Base-by-base conservation (phyloP, 2,888 invertebrate genomes). In the Scaeva pyrastri region DNA sequence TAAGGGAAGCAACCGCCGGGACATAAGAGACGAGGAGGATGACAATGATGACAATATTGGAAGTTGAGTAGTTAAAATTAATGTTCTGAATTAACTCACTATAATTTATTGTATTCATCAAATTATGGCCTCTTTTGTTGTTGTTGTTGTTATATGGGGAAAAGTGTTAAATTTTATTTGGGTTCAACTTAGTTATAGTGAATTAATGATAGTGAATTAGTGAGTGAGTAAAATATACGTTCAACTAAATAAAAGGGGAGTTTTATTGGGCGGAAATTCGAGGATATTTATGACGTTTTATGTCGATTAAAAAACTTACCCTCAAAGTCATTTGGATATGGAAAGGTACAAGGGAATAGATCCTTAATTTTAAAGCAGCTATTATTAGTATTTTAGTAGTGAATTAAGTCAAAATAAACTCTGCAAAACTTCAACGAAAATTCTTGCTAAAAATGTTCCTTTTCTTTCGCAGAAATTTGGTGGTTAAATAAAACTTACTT, bases 61-160 rank as follows among this genome's bases (percentile, higher is more conserved):
- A 26, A 64, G 64, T 45, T 45, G 16, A 64, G 64, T 64, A 23
- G 64, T 45, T 64, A 43, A 64, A 64, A 64, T 64, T 64, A 64
- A 64, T 64, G 64, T 64, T 43, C 43, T 26, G 26, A 64, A 45
- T 26, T 11, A 14, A 3, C 14, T 60, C 39, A 21, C 39, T 39
- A 39, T 41, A 60, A 60, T 60, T 60, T 60, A 60, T 60, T 60
- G 8, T 41, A 60, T 60, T 60, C 60, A n/a, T 60, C 60, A 60
- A 60, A 60, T 64, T 64, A 26, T 7, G 23, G 26, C n/a, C 16
- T 43, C 31, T 52, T 52, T 11, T 12, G 12, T 10, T 11, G 39
- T 39, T 39, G 39, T 39, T 39, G 39, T 39, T 39, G 11, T 56
- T 45, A 26, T 16, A 8, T 43, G 11, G 12, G 21, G 19, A 3